These are phyloP conservation scores for Montipora efflorescens DNA, from an alignment of 64 coral and sea anemone species.

Conservation along the genomic window DNA sequence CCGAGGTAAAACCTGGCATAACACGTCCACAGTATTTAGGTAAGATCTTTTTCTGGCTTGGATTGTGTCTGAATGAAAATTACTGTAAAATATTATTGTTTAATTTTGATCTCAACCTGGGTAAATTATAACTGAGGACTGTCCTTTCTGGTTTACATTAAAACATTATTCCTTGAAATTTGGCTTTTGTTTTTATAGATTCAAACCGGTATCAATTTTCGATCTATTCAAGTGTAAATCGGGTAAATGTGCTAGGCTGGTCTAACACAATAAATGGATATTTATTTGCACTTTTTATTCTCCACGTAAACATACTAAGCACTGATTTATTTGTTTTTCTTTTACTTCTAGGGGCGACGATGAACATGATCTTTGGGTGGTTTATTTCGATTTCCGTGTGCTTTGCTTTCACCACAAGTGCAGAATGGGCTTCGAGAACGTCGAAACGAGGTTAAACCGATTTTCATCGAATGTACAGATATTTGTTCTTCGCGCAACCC, in stretches of 20 bases:
- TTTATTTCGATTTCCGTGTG: not conserved
- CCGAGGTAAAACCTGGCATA: not conserved
- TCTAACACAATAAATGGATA: not conserved
- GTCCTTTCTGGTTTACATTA: too few relatives aligned
- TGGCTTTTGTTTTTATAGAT: not conserved
- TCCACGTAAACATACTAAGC: not conserved
- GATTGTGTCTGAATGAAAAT: not conserved
- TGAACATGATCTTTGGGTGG: slow-evolving; percentile 1
- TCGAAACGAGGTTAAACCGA: slow-evolving; percentile 25
- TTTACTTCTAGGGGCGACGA: not conserved
- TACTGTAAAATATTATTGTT: not conserved
- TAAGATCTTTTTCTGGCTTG: not conserved
- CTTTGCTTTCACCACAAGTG: not conserved
- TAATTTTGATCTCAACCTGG: not conserved
- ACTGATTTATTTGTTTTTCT: not conserved
- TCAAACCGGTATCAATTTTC: not conserved
- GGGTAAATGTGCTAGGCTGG: not conserved
- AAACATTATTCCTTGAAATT: not conserved
- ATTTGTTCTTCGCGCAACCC: not conserved
- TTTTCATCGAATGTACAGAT: too few relatives aligned
- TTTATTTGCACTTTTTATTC: not conserved
- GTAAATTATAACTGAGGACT: not conserved
- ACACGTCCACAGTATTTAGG: not conserved
- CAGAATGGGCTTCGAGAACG: not conserved
- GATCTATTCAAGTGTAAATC: not conserved